Evolutionary conservation across 2,113 vertebrate species (phyloP).

Genomic region (Paradisaea rubra): DNA sequence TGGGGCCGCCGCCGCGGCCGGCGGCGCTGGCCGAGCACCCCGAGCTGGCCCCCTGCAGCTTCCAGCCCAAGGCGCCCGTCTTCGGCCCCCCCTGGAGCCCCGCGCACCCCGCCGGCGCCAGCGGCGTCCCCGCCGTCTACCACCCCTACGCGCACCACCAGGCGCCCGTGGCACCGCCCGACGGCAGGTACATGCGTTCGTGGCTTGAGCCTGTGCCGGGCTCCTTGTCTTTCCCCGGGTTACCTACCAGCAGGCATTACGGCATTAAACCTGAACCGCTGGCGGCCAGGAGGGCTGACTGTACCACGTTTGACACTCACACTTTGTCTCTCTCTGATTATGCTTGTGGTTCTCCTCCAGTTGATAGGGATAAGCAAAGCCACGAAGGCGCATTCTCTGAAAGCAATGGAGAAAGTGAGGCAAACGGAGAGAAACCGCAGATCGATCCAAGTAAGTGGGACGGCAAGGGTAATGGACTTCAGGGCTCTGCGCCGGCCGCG

Average conservation of each 20-base stretch:
- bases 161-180: constrained; percentile 81
- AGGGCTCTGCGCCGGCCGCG: not conserved
- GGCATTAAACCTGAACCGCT: constrained; percentile 95
- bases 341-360: constrained; percentile 83
- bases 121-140: constrained; percentile 81
- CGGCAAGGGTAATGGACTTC: constrained; percentile 25
- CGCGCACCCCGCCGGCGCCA: constrained; percentile 82
- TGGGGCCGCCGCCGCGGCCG: constrained; percentile 77
- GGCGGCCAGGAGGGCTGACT: constrained; percentile 81
- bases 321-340: constrained; percentile 90
- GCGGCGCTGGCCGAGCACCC: constrained; percentile 81
- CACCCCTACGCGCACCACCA: constrained; percentile 89
- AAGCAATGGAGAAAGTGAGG: constrained; percentile 76
- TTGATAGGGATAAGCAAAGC: constrained; percentile 85
- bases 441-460: constrained; percentile 87
- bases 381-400: constrained; percentile 81
- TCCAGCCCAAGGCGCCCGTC: constrained; percentile 88
- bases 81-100: constrained; percentile 90
- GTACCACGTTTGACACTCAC: constrained; percentile 89
- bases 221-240: constrained; percentile 90
- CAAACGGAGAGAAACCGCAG: constrained; percentile 79
- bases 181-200: constrained; percentile 91
- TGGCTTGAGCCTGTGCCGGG: constrained; percentile 92
- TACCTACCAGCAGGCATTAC: constrained; percentile 88
- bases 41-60: constrained; percentile 87